These are phyloP conservation scores for Frankliniella intonsa DNA, from an alignment of 2,888 invertebrate genomes.

Conservation along the genomic window DNA sequence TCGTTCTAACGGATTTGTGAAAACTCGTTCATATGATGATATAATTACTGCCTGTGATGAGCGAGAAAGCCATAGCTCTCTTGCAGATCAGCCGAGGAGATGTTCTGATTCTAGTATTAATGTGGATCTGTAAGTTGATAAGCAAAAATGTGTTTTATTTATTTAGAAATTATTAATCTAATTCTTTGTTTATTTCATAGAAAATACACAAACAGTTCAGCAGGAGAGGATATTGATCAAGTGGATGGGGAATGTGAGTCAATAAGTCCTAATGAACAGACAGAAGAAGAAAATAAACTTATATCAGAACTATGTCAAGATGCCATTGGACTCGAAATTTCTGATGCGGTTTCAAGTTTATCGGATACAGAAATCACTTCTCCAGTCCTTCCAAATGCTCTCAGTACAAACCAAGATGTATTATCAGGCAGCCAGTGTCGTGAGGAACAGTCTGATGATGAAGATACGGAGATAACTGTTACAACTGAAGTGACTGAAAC, in stretches of 20 bases:
- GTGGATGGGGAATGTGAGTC: conserved; percentile 27
- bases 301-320: not conserved
- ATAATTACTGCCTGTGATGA: conserved; percentile 57
- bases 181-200: not conserved
- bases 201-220: conserved; percentile 25
- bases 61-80: conserved; percentile 46
- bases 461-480: not conserved
- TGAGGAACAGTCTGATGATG: conserved; percentile 11
- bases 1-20: conserved; percentile 52
- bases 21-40: conserved; percentile 83
- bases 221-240: conserved; percentile 28
- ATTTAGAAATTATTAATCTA: not conserved
- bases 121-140: conserved; percentile 61
- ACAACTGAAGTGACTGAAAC: not conserved
- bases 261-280: conserved; percentile 23
- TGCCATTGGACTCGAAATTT: not conserved
- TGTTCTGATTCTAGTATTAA: conserved; percentile 82
- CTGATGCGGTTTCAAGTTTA: not conserved
- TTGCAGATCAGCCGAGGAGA: conserved; percentile 56
- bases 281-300: conserved; percentile 33
- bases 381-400: not conserved
- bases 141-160: no score
- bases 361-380: not conserved
- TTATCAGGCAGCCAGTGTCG: not conserved
- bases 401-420: not conserved